Percentiles rank a stretch among this genome's conserved stretches.
phyloP scores from a whole-genome alignment of 2,888 invertebrate genomes.

The Parnassius orleans region DNA sequence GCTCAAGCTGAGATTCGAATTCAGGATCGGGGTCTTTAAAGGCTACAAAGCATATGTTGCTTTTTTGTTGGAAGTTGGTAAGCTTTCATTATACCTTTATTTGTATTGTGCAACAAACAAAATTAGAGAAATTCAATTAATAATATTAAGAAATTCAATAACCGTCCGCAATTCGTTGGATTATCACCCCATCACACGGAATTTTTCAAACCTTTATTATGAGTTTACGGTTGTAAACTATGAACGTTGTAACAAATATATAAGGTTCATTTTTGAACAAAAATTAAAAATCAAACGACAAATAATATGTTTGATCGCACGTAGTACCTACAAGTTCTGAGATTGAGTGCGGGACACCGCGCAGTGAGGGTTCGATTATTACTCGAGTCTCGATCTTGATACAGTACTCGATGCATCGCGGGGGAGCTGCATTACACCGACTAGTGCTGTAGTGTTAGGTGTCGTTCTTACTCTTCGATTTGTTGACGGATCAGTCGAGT shows the following conservation, averaged over 20 bases:
- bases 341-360: constrained; percentile 70
- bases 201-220: constrained; percentile 39
- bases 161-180: constrained; percentile 67
- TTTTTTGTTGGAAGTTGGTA: too few species aligned
- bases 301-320: constrained; percentile 29
- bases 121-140: constrained; percentile 58
- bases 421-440: constrained; percentile 63
- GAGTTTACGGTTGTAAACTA: constrained; percentile 5
- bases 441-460: constrained; percentile 35
- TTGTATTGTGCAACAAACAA: too few species aligned
- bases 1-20: too few species aligned
- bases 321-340: constrained; percentile 61
- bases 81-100: too few species aligned
- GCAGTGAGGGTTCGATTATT: constrained; percentile 68
- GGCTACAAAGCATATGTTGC: too few species aligned
- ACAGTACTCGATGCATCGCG: constrained; percentile 69
- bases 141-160: constrained; percentile 77
- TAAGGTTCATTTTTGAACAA: constrained; percentile 45
- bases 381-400: constrained; percentile 67
- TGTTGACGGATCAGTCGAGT: constrained; percentile 49
- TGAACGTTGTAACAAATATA: constrained; percentile 1
- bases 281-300: constrained; percentile 30
- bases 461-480: constrained; percentile 51
- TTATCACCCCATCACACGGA: constrained; percentile 68
- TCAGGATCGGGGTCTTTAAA: too few species aligned